Base-by-base conservation (phyloP, 2,113 vertebrate species). In the Sapayoa aenigma region DNA sequence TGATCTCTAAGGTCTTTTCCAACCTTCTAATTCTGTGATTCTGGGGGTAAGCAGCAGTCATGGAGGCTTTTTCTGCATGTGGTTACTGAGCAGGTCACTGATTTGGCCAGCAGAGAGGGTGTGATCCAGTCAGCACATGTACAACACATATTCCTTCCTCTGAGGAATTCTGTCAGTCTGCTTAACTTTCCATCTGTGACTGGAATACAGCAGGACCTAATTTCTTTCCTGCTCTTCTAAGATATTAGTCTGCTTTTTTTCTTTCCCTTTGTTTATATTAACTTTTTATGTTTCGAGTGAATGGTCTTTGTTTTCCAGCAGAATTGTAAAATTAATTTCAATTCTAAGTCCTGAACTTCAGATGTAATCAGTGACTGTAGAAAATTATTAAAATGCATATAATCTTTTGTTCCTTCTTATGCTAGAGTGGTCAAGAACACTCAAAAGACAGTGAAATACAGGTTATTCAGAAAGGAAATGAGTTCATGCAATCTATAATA, bases 381-480 rank as follows among this genome's bases (percentile, higher is more conserved):
- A 52, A 73, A 87, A 33, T 58, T 59, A 77, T 41, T 80, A 52
- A 85, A 95, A 63, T 59, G 21, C 6, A 1, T 69, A 14, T 53
- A 84, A 66, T 19, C 9, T 78, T 94, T 33, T 91, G 53, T 94
- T 83, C 10, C 11, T 72, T 95, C 79, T 94, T 96, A 76, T 35
- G 81, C 49, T 93, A 98, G 98, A 90, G 67, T 90, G 59, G 52
- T 93, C 81, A 92, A 87, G 92, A 95, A n/a, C 67, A 90, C 63
- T 80, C 86, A 87, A 88, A 95, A 89, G 90, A 85, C 55, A 86
- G 47, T 96, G 76, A 96, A 86, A 59, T 84, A 44, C 82, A 90
- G 50, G 31, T 47, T 90, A 24, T 68, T 87, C 94, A 90, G 63
- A 94, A 93, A 73, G 81, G 78, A 66, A 77, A 92, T 22, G 42